Percentiles rank a stretch among this genome's conserved stretches.
phyloP scores from a whole-genome alignment of 2,113 vertebrate species.

The Cyphomyrus plagiostoma region DNA sequence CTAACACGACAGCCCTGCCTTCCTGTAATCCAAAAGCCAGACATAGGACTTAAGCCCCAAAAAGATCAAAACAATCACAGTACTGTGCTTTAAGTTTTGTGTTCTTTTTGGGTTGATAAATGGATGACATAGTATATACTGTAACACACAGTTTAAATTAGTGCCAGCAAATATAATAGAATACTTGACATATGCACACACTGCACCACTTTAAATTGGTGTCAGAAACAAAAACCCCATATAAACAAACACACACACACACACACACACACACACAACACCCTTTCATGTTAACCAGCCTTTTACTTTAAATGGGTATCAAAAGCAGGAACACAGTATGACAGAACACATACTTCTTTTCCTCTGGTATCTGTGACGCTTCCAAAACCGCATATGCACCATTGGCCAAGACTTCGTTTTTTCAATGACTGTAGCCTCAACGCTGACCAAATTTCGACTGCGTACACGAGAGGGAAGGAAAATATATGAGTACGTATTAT shows the following conservation, averaged over 20 bases:
- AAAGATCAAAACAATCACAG: background rate
- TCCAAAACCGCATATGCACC: slow-evolving; percentile 67
- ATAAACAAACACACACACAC: background rate
- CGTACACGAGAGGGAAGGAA: background rate
- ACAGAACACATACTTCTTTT: slow-evolving; percentile 64
- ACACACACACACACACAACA: background rate
- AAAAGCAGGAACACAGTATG: background rate
- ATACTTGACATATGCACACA: too few relatives aligned
- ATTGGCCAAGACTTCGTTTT: slow-evolving; percentile 77
- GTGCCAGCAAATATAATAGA: background rate
- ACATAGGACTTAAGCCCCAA: background rate
- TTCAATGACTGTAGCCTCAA: slow-evolving; percentile 78
- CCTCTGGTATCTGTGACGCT: slow-evolving; percentile 58
- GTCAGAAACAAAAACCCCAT: too few relatives aligned
- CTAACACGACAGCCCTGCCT: background rate
- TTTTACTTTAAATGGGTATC: background rate
- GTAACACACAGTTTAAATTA: background rate
- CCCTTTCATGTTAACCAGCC: background rate
- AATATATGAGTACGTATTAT: background rate
- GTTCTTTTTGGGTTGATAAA: background rate
- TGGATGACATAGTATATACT: background rate
- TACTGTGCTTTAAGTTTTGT: background rate
- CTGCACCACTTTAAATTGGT: too few relatives aligned
- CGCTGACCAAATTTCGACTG: slow-evolving; percentile 70
- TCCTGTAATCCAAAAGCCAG: background rate